These are phyloP conservation scores for Callimorpha dominula DNA, from an alignment of 2,888 invertebrate species.

Conservation along the genomic window DNA sequence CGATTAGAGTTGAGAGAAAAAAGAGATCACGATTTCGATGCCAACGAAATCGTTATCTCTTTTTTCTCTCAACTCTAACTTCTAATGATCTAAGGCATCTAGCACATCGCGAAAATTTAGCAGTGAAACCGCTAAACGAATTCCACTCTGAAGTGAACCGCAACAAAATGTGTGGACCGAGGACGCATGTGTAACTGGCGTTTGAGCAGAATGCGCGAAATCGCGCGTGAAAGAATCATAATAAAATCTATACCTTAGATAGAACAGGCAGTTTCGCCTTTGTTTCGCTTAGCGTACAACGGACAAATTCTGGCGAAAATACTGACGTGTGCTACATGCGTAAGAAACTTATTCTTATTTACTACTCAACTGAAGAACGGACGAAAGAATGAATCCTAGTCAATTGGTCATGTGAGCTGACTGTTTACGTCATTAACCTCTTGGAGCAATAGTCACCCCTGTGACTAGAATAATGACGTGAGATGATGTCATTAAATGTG, in stretches of 20 bases:
- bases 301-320: too few relatives aligned
- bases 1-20: too few relatives aligned
- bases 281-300: too few relatives aligned
- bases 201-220: neutral
- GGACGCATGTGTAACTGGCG: neutral
- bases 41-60: neutral
- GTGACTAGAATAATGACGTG: constrained; percentile 52
- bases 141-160: neutral
- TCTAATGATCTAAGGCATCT: neutral
- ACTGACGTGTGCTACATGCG: neutral
- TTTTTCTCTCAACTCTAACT: neutral
- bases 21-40: too few relatives aligned
- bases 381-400: too few relatives aligned
- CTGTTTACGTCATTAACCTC: constrained; percentile 34
- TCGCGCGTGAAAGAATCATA: neutral
- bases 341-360: neutral
- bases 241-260: neutral
- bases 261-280: neutral
- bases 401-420: neutral
- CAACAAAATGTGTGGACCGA: neutral
- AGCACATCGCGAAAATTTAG: neutral
- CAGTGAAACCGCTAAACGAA: neutral
- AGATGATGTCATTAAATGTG: constrained; percentile 48
- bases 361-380: too few relatives aligned
- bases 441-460: constrained; percentile 22